Base-by-base conservation (phyloP, 2,113 vertebrate species). In the Pagrus major region DNA sequence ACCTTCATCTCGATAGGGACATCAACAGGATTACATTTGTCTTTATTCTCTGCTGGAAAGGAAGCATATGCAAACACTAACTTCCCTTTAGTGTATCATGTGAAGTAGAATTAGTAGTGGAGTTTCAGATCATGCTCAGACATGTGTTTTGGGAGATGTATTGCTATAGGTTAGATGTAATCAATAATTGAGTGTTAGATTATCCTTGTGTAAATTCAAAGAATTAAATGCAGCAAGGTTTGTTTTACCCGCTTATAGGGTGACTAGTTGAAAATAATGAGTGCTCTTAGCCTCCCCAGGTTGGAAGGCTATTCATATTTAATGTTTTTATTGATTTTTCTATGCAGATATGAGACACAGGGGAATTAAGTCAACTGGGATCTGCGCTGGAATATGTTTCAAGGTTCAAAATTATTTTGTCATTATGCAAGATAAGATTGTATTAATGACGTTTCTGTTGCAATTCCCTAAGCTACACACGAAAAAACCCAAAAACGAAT, bases 1-100 rank as follows among this genome's bases (percentile, higher is more conserved):
- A 80, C 74, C 80, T 87, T 86, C 52, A 86, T 90, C 80, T 29
- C 72, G 68, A 89, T 69, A 58, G 65, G 63, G 52, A 86, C 86
- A 85, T 89, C 80, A 81, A 73, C 66, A 64, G 46, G 55, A 84
- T 90, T 82, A 75, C 80, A 80, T 77, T 84, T 80, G 37, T 81
- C 80, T 84, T 76, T 82, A 80, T 82, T 89, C 81, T 73, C 63
- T 39, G 58, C 46, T 74, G 71, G 63, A 86, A 56, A 81, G n/a
- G 20, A 52, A 44, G 70, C 46, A 58, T 54, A 54, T 83, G 61
- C 4, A 8, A 77, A 71, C 67, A 61, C 41, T 47, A 76, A 73
- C 55, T 41, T 61, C 44, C 21, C 55, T 25, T 71, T 20, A 58
- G 29, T 37, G 29, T 39, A 14, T 66, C 47, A 44, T 9, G 41